Base-by-base conservation (phyloP, 1,140 invertebrate species). In the Piezodorus guildinii region DNA sequence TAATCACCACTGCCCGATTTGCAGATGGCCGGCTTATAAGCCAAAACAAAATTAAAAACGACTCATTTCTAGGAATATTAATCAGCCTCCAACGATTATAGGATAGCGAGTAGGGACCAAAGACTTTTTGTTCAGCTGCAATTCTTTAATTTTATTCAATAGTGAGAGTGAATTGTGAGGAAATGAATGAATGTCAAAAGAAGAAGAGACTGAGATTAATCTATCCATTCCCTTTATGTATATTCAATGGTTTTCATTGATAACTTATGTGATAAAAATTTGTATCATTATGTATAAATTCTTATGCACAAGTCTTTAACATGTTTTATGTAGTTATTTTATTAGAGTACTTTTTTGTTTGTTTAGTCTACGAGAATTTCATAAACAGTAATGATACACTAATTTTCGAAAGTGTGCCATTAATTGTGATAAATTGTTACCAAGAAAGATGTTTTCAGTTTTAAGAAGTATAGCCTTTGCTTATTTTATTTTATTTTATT, bases 1-100 rank as follows among this genome's bases (percentile, higher is more conserved):
- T 60, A 77, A 80, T 68, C 78, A 81, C 69, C 75, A 77, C 61
- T 81, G 80, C 69, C 80, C 80, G 3, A 72, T 79, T 16, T 81
- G 80, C 69, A 72, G 80, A 19, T 79, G 79, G 78, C 78, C 79
- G 16, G 74, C 79, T 5, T 80, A 80, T 66, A 69, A 69, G 58
- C 45, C 54, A 8, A 68, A 68, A 51, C n/a, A 52, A n/a, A 23
- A 52, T 62, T 58, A 30, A 58, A n/a, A 19, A 8, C 17, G 34
- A 6, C 12, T 49, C 17, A 19, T 19, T 49, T 49, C n/a, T 49
- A 19, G 21, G n/a, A 19, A 19, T 49, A n/a, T n/a, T 49, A 17
- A 19, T 49, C 21, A 19, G n/a, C 15, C 23, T 56, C 17, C 15
- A 56, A 23, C 14, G 27, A 56, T 56, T 56, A 23, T 56, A 56